Conservation (phyloP, 2,797 vertebrate species). For the Sarcophilus harrisii region DNA sequence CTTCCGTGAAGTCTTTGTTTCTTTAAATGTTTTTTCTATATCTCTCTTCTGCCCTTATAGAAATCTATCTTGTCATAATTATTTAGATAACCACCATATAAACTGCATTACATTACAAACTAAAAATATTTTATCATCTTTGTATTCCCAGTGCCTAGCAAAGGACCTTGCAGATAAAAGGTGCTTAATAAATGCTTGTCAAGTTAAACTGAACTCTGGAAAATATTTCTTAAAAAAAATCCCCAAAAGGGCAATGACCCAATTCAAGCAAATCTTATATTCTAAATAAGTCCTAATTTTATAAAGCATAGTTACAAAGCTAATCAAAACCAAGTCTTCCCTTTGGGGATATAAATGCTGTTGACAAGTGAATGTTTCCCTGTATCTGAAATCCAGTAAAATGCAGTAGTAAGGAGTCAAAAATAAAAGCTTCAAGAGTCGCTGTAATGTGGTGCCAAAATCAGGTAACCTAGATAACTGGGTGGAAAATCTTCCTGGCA, state of each 20-base stretch:
- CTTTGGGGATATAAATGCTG: constrained; percentile 21
- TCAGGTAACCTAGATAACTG: accelerated
- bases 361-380: not conserved
- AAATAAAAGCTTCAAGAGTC: not conserved
- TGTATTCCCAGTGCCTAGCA: not conserved
- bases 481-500: constrained; percentile 3
- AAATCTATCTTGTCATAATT: not conserved
- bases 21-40: not conserved
- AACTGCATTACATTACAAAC: not conserved
- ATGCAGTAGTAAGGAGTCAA: no score
- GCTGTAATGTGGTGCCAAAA: accelerated
- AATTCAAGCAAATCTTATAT: not conserved
- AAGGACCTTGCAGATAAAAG: not conserved
- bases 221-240: constrained; percentile 28
- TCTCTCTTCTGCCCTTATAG: not conserved
- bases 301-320: constrained; percentile 1
- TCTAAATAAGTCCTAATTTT: constrained; percentile 37
- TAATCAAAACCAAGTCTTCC: not conserved
- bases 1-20: not conserved
- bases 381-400: not conserved
- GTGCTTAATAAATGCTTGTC: not conserved
- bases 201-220: not conserved
- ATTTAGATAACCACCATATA: not conserved
- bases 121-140: not conserved
- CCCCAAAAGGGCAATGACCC: not conserved